A percentile compares a stretch with the other conserved stretches of the same genome.
Evolutionary conservation across 2,113 vertebrate species (phyloP).

Genomic region (Trogon melanurus): DNA sequence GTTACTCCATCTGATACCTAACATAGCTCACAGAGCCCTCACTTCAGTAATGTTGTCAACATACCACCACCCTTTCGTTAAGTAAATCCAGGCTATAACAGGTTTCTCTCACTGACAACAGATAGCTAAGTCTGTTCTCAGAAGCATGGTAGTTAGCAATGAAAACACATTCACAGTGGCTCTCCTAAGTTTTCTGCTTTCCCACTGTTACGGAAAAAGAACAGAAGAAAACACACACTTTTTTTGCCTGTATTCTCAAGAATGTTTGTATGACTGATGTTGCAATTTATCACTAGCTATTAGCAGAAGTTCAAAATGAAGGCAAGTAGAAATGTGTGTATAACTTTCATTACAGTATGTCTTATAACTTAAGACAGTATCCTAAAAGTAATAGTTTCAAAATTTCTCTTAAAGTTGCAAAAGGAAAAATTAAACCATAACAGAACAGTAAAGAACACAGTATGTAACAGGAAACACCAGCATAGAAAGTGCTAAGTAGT

Average conservation of each 20-base stretch:
- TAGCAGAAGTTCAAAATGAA: neutral
- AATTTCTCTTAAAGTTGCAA: neutral
- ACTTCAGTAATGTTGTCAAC: neutral
- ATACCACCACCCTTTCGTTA: neutral
- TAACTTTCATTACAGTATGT: neutral
- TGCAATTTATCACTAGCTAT: neutral
- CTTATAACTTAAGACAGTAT: neutral
- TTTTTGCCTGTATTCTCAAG: neutral
- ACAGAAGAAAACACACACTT: neutral
- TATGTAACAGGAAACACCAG: neutral
- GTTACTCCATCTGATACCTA: neutral
- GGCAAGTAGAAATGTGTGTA: accelerated
- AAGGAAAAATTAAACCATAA: neutral
- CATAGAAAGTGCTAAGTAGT: neutral
- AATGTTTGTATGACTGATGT: neutral
- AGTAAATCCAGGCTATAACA: neutral
- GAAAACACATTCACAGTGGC: neutral
- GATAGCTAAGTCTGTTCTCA: neutral
- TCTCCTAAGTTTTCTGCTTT: neutral
- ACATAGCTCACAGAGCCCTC: neutral
- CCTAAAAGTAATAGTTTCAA: neutral
- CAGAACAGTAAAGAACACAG: neutral
- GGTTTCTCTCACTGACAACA: neutral
- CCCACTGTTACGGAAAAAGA: neutral
- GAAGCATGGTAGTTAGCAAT: neutral